Evolutionary conservation across 2,113 vertebrate genomes (phyloP).

Genomic region (Sterna hirundo): DNA sequence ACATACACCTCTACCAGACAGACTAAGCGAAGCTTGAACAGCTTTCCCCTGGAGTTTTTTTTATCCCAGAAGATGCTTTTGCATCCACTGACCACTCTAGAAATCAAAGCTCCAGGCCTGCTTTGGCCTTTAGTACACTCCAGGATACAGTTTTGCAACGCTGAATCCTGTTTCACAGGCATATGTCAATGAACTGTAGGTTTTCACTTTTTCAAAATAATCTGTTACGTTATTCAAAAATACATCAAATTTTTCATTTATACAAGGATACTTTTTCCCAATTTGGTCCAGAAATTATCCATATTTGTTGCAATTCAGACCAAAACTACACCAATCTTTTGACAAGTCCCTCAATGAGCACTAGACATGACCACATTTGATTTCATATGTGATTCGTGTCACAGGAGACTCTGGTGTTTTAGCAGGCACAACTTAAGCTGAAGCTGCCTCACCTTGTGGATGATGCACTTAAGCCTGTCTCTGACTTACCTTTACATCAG

Average conservation of each 20-base stretch:
- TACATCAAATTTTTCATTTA: background rate
- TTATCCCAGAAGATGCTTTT: background rate
- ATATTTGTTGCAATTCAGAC: background rate
- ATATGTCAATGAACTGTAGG: background rate
- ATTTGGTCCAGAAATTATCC: background rate
- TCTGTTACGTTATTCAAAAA: background rate
- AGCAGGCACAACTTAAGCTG: background rate
- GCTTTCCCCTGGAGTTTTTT: background rate
- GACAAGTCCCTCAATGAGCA: background rate
- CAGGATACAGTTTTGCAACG: background rate
- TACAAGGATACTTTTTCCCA: background rate
- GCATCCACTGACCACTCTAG: background rate
- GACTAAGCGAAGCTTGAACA: background rate
- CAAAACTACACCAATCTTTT: background rate
- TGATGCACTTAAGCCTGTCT: background rate
- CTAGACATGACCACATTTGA: background rate
- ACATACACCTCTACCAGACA: background rate
- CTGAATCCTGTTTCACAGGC: background rate
- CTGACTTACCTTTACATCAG: background rate
- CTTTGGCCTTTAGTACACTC: background rate
- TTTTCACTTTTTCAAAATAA: background rate
- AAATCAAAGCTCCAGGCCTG: background rate
- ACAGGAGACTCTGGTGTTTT: background rate
- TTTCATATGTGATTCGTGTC: fast-evolving
- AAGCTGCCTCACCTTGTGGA: background rate